phyloP scores from a whole-genome alignment of 2,113 vertebrate genomes.

The Pycnonotus jocosus region DNA sequence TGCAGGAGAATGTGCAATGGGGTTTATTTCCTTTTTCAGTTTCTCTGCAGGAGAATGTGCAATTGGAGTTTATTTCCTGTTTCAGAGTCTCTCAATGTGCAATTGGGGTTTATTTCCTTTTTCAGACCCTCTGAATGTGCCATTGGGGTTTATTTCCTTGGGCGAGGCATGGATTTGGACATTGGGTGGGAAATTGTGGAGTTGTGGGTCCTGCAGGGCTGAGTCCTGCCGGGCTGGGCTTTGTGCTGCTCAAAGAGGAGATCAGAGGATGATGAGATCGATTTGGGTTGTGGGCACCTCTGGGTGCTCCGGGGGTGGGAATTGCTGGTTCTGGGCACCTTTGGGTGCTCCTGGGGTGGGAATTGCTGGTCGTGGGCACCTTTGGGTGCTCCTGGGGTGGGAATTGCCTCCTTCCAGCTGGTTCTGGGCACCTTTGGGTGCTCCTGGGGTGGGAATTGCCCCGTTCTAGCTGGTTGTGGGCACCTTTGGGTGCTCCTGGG shows the following conservation, averaged over 20 bases:
- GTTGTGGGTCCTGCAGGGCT: background rate
- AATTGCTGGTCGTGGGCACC: background rate
- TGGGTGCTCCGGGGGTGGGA: background rate
- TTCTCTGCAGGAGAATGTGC: no score
- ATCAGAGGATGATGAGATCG: background rate
- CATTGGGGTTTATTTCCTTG: accelerated
- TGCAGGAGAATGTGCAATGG: background rate
- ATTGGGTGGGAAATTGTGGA: background rate
- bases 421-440: no score
- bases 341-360: background rate
- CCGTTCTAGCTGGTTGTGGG: accelerated
- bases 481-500: background rate
- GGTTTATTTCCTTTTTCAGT: no score
- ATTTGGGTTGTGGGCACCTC: background rate
- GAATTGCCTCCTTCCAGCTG: background rate
- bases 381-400: no score
- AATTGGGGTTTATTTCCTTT: no score
- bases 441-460: background rate
- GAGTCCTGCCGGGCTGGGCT: background rate
- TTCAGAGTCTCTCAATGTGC: no score
- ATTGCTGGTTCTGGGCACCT: background rate
- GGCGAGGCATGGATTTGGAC: background rate
- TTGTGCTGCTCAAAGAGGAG: background rate
- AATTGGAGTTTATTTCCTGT: no score
- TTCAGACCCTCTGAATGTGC: no score